Evolutionary conservation across 2,113 vertebrate genomes (phyloP), one percentile per base, ranked within the genome.

Genomic region (Pelecanoides urinatrix): DNA sequence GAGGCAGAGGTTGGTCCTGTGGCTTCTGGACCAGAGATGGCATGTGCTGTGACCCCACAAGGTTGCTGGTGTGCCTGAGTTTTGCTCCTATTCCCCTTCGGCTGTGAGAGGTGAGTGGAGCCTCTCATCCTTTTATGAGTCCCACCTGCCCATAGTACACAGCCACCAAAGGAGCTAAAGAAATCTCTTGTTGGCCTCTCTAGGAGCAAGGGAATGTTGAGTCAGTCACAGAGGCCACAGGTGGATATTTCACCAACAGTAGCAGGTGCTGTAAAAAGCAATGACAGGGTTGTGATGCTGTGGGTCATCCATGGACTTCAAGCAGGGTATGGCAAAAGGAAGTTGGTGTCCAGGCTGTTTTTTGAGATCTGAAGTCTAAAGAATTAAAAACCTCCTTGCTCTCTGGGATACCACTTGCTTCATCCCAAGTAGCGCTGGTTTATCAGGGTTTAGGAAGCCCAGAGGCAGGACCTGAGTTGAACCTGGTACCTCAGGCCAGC

Each of bases 31-130:
- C 34, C n/a, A 87, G 14, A 42, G 30, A 16, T 20, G 16, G 19
- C 27, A 53, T 2, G 1, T 76, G n/a, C 55, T 66, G 71, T 73
- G 67, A 56, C 58, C 30, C 49, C 36, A 40, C 11, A 86, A 65
- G 4, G 17, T 82, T 3, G 1, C 20, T 13, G 52, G 4, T 6
- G 10, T 91, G 68, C 20, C n/a, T 55, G 18, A 65, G 7, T 18
- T 62, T 83, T 84, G 30, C 21, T 89, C 16, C 14, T 15, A 18
- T 8, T 56, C 38, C 16, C 19, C 23, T 91, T 25, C 47, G 18
- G 38, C 13, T 38, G 22, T 0, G 0, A 77, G 68, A 21, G 2
- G 18, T 44, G 20, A 12, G 2, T 5, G 21, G 65, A 88, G 23
- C 19, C 25, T 58, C 72, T 83, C 20, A 49, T 23, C 17, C 29